phyloP scores from a whole-genome alignment of 2,113 vertebrate species.

The Telmatochromis sp. region DNA sequence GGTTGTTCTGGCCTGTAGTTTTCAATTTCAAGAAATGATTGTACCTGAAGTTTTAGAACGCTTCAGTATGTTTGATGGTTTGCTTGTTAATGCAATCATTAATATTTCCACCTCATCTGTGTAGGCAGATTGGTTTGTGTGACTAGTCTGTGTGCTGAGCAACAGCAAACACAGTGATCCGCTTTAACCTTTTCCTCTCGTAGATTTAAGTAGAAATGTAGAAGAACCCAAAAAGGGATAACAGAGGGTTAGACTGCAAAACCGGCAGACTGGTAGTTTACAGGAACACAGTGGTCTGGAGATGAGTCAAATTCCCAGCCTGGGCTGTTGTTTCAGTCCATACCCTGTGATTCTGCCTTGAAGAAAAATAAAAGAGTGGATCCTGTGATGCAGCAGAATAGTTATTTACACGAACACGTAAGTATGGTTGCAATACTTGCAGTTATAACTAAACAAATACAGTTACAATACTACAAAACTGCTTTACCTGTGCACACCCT shows the following conservation, averaged over 20 bases:
- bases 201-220: not conserved
- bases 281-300: not conserved
- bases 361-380: not conserved
- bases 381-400: not conserved
- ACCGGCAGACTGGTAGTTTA: not conserved
- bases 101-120: not conserved
- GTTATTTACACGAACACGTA: rapidly evolving
- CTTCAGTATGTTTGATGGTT: not conserved
- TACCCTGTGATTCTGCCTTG: not conserved
- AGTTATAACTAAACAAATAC: not conserved
- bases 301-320: not conserved
- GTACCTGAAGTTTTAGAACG: not conserved
- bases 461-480: not conserved
- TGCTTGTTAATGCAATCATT: not conserved
- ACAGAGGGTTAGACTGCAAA: not conserved
- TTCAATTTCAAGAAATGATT: not conserved
- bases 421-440: not conserved
- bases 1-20: not conserved
- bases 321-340: not conserved
- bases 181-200: not conserved
- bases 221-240: not conserved
- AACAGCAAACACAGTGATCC: not conserved
- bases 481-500: not conserved
- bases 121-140: not conserved
- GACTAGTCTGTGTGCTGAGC: not conserved